Percentiles rank a stretch among this genome's conserved stretches.
phyloP scores from a whole-genome alignment of 2,888 invertebrate species.

The Agrotis puta region DNA sequence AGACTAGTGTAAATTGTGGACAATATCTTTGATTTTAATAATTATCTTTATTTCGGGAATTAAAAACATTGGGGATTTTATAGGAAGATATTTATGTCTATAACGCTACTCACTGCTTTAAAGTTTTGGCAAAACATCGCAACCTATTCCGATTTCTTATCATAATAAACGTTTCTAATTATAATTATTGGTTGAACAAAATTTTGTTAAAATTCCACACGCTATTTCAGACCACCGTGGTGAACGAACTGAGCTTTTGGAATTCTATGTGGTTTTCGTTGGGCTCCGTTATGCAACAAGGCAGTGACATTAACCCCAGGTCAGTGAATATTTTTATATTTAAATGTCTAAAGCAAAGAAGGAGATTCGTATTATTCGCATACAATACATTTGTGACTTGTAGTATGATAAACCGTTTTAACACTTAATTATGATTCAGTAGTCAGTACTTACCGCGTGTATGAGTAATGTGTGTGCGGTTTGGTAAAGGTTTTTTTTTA shows the following conservation, averaged over 20 bases:
- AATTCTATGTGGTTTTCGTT: constrained; percentile 99
- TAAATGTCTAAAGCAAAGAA: constrained; percentile 53
- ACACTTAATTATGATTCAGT: background rate
- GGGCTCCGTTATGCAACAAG: constrained; percentile 99
- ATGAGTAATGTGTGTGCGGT: background rate
- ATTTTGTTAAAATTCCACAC: constrained; percentile 53
- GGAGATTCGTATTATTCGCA: background rate
- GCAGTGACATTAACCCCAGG: constrained; percentile 98
- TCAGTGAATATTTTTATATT: constrained; percentile 85
- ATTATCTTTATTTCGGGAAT: too few relatives aligned
- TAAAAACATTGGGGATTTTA: too few relatives aligned
- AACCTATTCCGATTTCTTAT: too few relatives aligned
- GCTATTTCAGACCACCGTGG: constrained; percentile 92
- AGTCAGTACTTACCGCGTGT: background rate
- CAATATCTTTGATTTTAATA: too few relatives aligned
- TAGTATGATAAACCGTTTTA: background rate
- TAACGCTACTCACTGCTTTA: too few relatives aligned
- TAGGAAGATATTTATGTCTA: too few relatives aligned
- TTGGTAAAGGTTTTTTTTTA: too few relatives aligned
- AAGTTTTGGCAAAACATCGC: too few relatives aligned
- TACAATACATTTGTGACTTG: background rate
- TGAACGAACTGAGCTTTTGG: constrained; percentile 98
- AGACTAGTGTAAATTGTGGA: too few relatives aligned
- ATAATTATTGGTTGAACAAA: constrained; percentile 50
- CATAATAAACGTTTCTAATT: constrained; percentile 17